A percentile compares a stretch with the other conserved stretches of the same genome.
Conservation (phyloP, 1,140 invertebrate genomes). For the Apocrypta bakeri region DNA sequence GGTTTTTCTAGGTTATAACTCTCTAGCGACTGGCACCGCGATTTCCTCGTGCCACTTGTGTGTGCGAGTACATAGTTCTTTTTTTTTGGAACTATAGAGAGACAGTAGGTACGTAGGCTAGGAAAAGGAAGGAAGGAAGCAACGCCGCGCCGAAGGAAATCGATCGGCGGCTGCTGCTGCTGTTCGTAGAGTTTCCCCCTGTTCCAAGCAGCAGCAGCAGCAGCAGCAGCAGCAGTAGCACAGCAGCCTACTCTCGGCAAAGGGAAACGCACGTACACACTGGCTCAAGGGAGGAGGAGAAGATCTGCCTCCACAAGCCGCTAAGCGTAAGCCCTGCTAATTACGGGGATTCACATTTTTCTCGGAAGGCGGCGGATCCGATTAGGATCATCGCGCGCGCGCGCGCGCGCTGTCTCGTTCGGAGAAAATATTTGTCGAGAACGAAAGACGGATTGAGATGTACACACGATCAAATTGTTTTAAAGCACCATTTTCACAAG, state of each 20-base stretch:
- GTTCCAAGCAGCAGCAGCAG: neutral
- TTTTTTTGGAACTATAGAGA: neutral
- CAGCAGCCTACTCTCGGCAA: constrained; percentile 1
- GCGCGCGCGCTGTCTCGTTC: no score
- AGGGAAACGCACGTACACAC: neutral
- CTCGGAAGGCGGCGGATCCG: neutral
- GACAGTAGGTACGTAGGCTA: neutral
- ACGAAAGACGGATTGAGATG: neutral
- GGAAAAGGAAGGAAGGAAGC: constrained; percentile 14
- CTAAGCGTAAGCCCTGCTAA: neutral
- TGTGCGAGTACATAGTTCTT: neutral
- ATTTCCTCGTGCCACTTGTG: neutral
- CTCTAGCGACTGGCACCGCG: neutral
- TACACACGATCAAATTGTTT: neutral
- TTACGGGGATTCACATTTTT: constrained; percentile 3
- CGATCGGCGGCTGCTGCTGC: constrained; percentile 23
- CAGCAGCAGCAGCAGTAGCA: neutral
- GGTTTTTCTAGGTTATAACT: constrained; percentile 26
- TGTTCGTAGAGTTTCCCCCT: neutral
- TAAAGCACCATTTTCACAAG: neutral
- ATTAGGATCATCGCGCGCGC: neutral
- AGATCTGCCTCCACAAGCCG: neutral
- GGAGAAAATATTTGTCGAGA: neutral
- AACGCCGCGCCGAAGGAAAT: constrained; percentile 26
- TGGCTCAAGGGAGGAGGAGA: neutral